Percentiles rank a stretch among this genome's conserved stretches.
Evolutionary conservation across 2,797 vertebrate species (phyloP).

Genomic region (Staurois parvus): DNA sequence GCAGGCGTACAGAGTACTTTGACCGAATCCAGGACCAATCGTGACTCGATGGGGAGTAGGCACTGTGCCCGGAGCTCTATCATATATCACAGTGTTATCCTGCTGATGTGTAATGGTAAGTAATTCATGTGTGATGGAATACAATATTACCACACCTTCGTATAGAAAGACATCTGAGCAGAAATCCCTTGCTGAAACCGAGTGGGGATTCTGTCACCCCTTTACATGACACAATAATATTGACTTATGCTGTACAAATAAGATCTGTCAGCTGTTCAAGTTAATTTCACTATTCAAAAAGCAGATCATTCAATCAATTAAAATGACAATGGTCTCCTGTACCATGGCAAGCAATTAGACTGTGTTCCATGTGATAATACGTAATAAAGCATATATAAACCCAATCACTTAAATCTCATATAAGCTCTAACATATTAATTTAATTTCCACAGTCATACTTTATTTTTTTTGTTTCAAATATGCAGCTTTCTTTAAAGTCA

Average conservation of each 20-base stretch:
- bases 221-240: not conserved
- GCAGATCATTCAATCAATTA: not conserved
- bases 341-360: not conserved
- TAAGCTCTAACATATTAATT: too few species aligned
- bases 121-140: slow-evolving; percentile 33
- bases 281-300: not conserved
- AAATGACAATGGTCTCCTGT: not conserved
- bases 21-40: slow-evolving; percentile 57
- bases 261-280: not conserved
- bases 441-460: too few species aligned
- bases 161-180: slow-evolving; percentile 12
- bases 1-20: slow-evolving; percentile 44
- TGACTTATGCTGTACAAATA: not conserved
- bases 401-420: too few species aligned
- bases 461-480: too few species aligned
- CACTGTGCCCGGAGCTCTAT: slow-evolving; percentile 35
- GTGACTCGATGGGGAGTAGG: slow-evolving; percentile 46
- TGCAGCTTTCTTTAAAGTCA: too few species aligned
- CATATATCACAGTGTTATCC: slow-evolving; percentile 59
- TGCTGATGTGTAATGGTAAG: slow-evolving; percentile 54
- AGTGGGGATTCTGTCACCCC: slow-evolving; percentile 4
- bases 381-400: not conserved
- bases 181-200: not conserved
- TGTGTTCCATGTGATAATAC: not conserved
- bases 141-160: slow-evolving; percentile 26